A percentile compares a stretch with the other conserved stretches of the same genome.
phyloP scores from a whole-genome alignment of 2,113 vertebrate genomes.

The Jacana jacana region DNA sequence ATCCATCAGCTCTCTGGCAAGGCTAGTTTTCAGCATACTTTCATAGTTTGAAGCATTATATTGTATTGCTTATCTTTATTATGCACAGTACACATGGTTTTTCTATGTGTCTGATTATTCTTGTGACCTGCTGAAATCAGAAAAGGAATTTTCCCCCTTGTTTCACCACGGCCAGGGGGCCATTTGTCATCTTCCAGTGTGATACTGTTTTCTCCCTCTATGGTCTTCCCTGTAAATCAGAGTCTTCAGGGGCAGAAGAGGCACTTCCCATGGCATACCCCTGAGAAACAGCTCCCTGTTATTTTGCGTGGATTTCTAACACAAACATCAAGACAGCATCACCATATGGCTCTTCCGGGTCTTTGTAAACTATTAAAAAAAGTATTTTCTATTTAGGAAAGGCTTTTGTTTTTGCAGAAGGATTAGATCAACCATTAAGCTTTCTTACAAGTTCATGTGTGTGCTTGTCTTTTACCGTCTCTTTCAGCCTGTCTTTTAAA shows the following conservation, averaged over 20 bases:
- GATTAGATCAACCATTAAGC: background rate
- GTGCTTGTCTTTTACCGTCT: background rate
- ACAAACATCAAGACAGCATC: background rate
- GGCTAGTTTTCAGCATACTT: background rate
- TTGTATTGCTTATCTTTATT: background rate
- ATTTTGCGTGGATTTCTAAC: background rate
- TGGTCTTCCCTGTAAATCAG: background rate
- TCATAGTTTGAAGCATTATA: background rate
- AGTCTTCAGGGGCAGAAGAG: background rate
- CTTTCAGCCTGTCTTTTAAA: background rate
- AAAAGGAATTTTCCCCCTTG: background rate
- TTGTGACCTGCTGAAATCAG: background rate
- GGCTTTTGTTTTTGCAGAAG: background rate
- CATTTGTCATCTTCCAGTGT: background rate
- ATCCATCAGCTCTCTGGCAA: background rate
- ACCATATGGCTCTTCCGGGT: background rate
- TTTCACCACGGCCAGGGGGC: background rate
- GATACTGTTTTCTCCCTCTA: background rate
- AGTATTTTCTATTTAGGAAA: background rate
- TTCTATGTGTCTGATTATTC: background rate
- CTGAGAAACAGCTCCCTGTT: background rate
- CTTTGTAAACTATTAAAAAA: background rate
- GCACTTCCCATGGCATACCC: background rate
- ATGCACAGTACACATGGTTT: background rate
- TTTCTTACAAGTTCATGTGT: background rate